Evolutionary conservation across 2,113 vertebrate genomes (phyloP).

Genomic region (Catharus minimus): DNA sequence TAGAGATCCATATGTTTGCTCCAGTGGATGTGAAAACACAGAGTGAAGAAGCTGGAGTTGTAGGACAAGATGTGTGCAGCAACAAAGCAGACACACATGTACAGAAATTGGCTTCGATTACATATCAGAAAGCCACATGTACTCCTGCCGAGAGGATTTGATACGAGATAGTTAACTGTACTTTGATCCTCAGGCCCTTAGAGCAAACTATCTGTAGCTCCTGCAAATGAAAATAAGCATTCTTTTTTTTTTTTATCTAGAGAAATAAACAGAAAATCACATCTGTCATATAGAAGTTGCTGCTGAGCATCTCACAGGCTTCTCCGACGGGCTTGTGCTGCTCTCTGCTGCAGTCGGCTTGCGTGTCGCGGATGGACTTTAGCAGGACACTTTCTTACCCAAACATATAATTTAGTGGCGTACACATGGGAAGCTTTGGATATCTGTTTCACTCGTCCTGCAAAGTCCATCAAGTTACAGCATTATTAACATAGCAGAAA

Average conservation of each 20-base stretch:
- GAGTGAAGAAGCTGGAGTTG: not conserved
- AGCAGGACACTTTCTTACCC: not conserved
- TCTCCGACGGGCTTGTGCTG: not conserved
- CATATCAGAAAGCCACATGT: not conserved
- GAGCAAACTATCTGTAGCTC: not conserved
- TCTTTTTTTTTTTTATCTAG: not conserved
- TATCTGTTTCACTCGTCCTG: not conserved
- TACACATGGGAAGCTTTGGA: not conserved
- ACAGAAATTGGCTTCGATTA: not conserved
- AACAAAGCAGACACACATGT: not conserved
- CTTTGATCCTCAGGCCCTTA: not conserved
- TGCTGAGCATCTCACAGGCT: not conserved
- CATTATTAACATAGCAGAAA: not conserved
- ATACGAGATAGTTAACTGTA: not conserved
- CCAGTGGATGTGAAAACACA: not conserved
- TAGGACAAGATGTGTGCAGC: not conserved
- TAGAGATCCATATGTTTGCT: not conserved
- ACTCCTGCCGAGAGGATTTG: not conserved
- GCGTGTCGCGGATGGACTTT: not conserved
- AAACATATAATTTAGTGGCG: not conserved
- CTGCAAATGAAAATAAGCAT: not conserved
- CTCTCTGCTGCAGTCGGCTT: not conserved
- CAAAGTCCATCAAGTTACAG: not conserved
- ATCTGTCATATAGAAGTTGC: constrained; percentile 42
- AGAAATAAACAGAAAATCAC: constrained; percentile 34